Base-by-base conservation (phyloP, 2,797 vertebrate genomes). In the Macropodus opercularis region DNA sequence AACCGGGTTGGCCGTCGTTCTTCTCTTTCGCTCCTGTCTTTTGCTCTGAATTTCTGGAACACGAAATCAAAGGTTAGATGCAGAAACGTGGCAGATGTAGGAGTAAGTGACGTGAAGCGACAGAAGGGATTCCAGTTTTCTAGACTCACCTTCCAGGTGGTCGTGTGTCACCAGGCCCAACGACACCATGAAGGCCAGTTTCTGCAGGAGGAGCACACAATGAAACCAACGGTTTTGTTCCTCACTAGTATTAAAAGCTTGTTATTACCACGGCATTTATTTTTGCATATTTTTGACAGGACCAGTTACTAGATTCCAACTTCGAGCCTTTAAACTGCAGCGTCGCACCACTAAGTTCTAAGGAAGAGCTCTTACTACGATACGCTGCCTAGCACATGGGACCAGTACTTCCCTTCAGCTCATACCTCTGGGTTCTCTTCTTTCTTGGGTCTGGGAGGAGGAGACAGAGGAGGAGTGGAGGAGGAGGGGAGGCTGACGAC, bases 141-240 rank as follows among this genome's bases (percentile, higher is more conserved):
- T 12, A 15, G 4, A 17, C 91, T 91, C 92, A 98, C 97, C 97
- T 95, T 98, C 97, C 84, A 99, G 85, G 85, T 99, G 97, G 88
- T 98, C 97, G 17, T 98, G 95, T 85, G 97, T 99, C 49, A 98
- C 97, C 47, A 99, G 89, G 57, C 97, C 97, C 63, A 99, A 85
- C 69, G 97, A 98, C 79, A 98, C 96, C 97, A 99, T 99, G 89
- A 98, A 99, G 89, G 97, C 96, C 90, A 99, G 94, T 98, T 99
- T 99, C 97, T 99, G 79, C 23, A 82, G 56, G 81, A 82, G 46
- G 68, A 72, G 75, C 2, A 43, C 13, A 24, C 3, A 23, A 6
- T 1, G 22, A 40, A n/a, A 3, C 4, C 32, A n/a, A n/a, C n/a
- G n/a, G n/a, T n/a, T n/a, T n/a, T n/a, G n/a, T n/a, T n/a, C n/a